A percentile compares a stretch with the other conserved stretches of the same genome.
These are phyloP conservation scores for Tribolium freemani DNA, from an alignment of 2,888 invertebrate species.

Conservation along the genomic window DNA sequence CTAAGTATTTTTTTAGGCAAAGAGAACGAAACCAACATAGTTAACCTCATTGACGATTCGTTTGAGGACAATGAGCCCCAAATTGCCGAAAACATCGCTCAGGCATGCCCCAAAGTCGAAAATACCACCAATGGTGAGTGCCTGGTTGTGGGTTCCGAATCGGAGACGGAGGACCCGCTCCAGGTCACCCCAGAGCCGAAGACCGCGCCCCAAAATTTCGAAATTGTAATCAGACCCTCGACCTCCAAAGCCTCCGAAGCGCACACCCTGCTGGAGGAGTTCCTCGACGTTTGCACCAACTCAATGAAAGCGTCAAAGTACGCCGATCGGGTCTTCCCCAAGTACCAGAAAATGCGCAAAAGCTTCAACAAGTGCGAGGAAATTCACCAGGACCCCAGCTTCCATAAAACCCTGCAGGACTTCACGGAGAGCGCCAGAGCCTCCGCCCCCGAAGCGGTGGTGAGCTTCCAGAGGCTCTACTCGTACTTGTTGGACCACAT, in stretches of 20 bases:
- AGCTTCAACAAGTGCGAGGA: constrained; percentile 13
- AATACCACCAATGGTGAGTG: neutral
- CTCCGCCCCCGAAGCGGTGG: constrained; percentile 48
- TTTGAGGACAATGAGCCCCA: neutral
- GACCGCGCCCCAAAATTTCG: neutral
- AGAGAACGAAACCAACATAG: neutral
- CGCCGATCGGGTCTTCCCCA: constrained; percentile 7
- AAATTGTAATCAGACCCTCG: constrained; percentile 11
- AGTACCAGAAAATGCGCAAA: constrained; percentile 19
- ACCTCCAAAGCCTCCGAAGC: constrained; percentile 22
- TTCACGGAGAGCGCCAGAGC: constrained; percentile 43
- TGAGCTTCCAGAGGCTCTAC: constrained; percentile 55
- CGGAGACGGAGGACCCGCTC: neutral
- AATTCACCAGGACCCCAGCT: constrained; percentile 30
- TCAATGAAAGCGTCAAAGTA: constrained; percentile 12
- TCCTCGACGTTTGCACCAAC: constrained; percentile 24
- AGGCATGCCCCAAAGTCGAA: neutral
- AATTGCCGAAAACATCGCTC: too few relatives aligned
- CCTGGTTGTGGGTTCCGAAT: neutral
- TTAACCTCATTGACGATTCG: constrained; percentile 3
- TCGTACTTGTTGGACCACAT: constrained; percentile 29
- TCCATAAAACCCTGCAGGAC: constrained; percentile 46
- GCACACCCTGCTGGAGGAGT: constrained; percentile 10
- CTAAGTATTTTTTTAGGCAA: constrained; percentile 1
- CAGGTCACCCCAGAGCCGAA: neutral